Conservation (phyloP, 2,888 invertebrate species). For the Parochlus steinenii region DNA sequence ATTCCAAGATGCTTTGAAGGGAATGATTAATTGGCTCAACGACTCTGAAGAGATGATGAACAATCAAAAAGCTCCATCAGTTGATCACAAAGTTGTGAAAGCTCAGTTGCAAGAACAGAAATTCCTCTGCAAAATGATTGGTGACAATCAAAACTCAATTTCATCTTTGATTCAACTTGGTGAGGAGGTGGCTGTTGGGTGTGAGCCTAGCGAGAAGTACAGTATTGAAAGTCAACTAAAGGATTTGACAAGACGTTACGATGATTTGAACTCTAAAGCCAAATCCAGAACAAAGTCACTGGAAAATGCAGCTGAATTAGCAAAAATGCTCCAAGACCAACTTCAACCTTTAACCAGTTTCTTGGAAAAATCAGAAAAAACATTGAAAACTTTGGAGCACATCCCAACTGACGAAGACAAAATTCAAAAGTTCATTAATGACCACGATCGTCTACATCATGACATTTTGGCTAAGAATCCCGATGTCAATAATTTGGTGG, state of each 20-base stretch:
- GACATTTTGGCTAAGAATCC: conserved; percentile 77
- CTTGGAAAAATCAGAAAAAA: conserved; percentile 75
- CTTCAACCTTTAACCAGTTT: conserved; percentile 72
- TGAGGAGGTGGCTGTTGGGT: conserved; percentile 75
- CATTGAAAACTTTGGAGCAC: conserved; percentile 72
- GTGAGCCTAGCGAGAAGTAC: conserved; percentile 67
- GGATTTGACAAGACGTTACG: conserved; percentile 73
- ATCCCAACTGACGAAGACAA: conserved; percentile 92
- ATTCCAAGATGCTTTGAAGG: conserved; percentile 88
- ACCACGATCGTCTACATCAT: conserved; percentile 74
- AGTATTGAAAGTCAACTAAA: conserved; percentile 77
- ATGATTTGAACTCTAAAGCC: conserved; percentile 67
- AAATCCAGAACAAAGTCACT: conserved; percentile 74
- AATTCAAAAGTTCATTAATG: conserved; percentile 74
- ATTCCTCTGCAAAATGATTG: conserved; percentile 91
- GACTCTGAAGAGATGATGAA: conserved; percentile 96
- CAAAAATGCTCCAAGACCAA: conserved; percentile 83
- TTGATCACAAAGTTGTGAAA: conserved; percentile 95
- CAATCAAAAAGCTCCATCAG: conserved; percentile 91
- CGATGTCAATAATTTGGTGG: conserved; percentile 74
- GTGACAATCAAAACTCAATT: conserved; percentile 90
- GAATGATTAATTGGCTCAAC: conserved; percentile 87
- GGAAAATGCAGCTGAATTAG: conserved; percentile 84
- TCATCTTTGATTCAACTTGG: conserved; percentile 84
- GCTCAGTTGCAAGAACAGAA: conserved; percentile 97